Base-by-base conservation (phyloP, 2,888 invertebrate species). In the Latrodectus hesperus region DNA sequence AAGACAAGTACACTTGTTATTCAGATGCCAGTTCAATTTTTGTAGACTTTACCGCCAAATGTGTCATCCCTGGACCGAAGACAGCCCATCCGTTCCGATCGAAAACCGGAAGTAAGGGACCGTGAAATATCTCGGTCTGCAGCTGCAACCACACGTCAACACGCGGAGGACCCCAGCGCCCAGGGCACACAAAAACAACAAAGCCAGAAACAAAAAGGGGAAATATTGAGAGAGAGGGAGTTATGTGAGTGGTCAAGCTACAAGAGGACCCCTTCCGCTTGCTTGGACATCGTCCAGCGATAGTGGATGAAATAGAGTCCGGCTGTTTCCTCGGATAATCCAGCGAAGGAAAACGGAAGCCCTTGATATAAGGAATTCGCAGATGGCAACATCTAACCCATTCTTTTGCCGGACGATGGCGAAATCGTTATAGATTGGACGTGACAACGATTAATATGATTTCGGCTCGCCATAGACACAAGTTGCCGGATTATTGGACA, bases 61-160 rank as follows among this genome's bases (percentile, higher is more conserved):
- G 51, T 73, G 72, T 4, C 38, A 60, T 14, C 53, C 53, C 51
- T 53, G 16, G 51, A n/a, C n/a, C 10, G 38, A 38, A 38, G 38
- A 38, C 38, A n/a, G 26, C 51, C 65, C 52, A 17, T 71, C 38
- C 70, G 26, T 68, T 68, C 22, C 51, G 55, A 52, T 65, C 64
- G 55, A 68, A 60, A 70, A 60, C 67, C 78, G 55, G 81, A 75
- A 75, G 82, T 75, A 82, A 82, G 60, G 75, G 82, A 82, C 82
- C 82, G 75, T 82, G 82, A 82, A 82, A 82, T 75, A 82, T 82
- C 75, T 70, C 22, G 75, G 82, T 75, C 70, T 55, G 73, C 65
- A 73, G 81, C 73, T 81, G 81, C 74, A 67, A 74, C 81, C 81
- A 68, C 75, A 82, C 82, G 75, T 82, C 82, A 82, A 82, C 82